Evolutionary conservation across 2,113 vertebrate species (phyloP), one percentile per base, ranked within the genome.

Genomic region (Cercocebus atys): DNA sequence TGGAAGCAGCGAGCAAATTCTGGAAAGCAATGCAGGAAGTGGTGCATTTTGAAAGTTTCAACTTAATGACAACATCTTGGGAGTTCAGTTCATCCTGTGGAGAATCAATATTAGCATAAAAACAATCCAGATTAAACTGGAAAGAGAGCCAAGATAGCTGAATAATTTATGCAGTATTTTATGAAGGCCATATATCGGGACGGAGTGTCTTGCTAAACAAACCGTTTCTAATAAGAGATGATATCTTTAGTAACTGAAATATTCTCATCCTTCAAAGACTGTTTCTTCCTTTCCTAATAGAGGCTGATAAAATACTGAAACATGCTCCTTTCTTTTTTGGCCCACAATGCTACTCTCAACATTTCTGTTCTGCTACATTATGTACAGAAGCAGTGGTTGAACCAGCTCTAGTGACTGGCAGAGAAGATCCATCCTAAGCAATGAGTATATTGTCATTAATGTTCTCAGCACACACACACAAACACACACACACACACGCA

Each of bases 361-460:
- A 17, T 78, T 89, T 93, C 50, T 13, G 43, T 78, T 86, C 35
- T 72, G 40, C 13, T 73, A 9, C 66, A 7, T 66, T 92, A 64
- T 32, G 25, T 30, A 55, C 22, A 30, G 35, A 92, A 57, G 14
- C 22, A 91, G 43, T 30, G 6, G 73, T 40, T 81, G 14, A 91
- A 85, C 32, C 55, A 88, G 27, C 22, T 88, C 43, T 89, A 92
- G 64, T 82, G 90, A 81, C 47, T 66, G 22, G 8, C 76, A 73
- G 45, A 70, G 50, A 95, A 94, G 90, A 83, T 40, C 45, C 32
- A 75, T 57, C 35, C 50, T 66, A 68, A 80, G 43, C 27, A 47
- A 61, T 68, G 80, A 83, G 82, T 87, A 83, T 90, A 87, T 96
- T 86, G 52, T 52, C 47, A 27, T 90, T 93, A 68, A 87, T 94